Percentiles rank a stretch among this genome's conserved stretches.
These are phyloP conservation scores for Monoplex corrugatus DNA, from an alignment of 2,888 invertebrate species.

Conservation along the genomic window DNA sequence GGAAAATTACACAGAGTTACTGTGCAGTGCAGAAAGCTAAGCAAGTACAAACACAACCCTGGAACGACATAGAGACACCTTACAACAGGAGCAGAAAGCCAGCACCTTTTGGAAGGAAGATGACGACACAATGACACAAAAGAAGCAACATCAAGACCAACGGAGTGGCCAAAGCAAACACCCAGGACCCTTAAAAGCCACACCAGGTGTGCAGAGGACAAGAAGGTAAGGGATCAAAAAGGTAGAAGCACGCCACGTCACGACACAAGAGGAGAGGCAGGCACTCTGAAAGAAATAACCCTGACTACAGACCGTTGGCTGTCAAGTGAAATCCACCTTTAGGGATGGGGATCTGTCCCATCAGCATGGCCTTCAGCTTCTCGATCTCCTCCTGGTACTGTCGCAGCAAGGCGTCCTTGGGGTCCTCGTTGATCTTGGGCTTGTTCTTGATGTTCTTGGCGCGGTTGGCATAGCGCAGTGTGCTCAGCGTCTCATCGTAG, in stretches of 20 bases:
- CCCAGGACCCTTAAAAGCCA: not conserved
- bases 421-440: conserved; percentile 93
- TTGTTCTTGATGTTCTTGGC: conserved; percentile 92
- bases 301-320: conserved; percentile 40
- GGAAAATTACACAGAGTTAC: too few relatives aligned
- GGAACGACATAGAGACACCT: too few relatives aligned
- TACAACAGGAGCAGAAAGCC: too few relatives aligned
- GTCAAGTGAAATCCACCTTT: conserved; percentile 57
- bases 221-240: not conserved
- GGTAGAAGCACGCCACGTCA: not conserved
- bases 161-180: not conserved
- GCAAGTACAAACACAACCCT: too few relatives aligned
- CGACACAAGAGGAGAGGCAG: too few relatives aligned
- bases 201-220: not conserved
- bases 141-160: too few relatives aligned
- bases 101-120: too few relatives aligned
- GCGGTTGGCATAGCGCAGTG: conserved; percentile 91
- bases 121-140: not conserved
- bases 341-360: conserved; percentile 77
- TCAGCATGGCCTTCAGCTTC: conserved; percentile 84
- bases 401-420: conserved; percentile 92
- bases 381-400: conserved; percentile 93
- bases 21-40: too few relatives aligned
- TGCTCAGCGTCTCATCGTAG: conserved; percentile 91
- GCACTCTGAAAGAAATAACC: not conserved